A percentile compares a stretch with the other conserved stretches of the same genome.
Evolutionary conservation across 1,140 invertebrate species (phyloP).

Genomic region (Tenebrio molitor): DNA sequence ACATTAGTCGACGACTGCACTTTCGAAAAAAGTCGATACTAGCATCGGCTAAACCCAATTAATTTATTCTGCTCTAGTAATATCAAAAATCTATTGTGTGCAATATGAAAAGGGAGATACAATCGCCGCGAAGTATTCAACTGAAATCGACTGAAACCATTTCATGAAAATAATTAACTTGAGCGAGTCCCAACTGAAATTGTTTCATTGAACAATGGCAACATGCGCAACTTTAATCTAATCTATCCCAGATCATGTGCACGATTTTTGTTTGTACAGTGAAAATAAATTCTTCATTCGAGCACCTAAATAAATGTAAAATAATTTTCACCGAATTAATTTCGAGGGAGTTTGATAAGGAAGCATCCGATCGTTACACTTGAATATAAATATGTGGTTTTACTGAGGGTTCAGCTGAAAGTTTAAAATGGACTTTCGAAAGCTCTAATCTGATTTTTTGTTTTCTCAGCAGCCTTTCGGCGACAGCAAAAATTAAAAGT

Average conservation of each 20-base stretch:
- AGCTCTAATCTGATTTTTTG: too few species aligned
- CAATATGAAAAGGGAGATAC: constrained; percentile 39
- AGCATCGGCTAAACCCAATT: neutral
- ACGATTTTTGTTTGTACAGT: constrained; percentile 1
- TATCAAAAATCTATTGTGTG: constrained; percentile 35
- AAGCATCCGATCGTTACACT: too few species aligned
- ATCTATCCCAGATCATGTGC: constrained; percentile 1
- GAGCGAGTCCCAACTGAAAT: constrained; percentile 30
- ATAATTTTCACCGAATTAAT: too few species aligned
- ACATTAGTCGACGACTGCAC: neutral
- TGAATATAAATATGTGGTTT: too few species aligned
- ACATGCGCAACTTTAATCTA: constrained; percentile 14
- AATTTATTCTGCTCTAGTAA: constrained; percentile 33
- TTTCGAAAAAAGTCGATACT: neutral
- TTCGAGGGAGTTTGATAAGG: too few species aligned
- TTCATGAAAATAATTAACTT: constrained; percentile 39
- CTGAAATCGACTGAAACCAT: constrained; percentile 36
- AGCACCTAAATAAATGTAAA: too few species aligned
- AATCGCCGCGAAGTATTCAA: constrained; percentile 26
- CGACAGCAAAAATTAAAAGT: too few species aligned
- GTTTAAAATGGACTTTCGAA: too few species aligned
- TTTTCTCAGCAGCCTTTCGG: too few species aligned
- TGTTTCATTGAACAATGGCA: constrained; percentile 29
- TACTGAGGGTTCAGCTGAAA: too few species aligned
- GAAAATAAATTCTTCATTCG: too few species aligned